Evolutionary conservation across 2,113 vertebrate species (phyloP).

Genomic region (Perognathus longimembris): DNA sequence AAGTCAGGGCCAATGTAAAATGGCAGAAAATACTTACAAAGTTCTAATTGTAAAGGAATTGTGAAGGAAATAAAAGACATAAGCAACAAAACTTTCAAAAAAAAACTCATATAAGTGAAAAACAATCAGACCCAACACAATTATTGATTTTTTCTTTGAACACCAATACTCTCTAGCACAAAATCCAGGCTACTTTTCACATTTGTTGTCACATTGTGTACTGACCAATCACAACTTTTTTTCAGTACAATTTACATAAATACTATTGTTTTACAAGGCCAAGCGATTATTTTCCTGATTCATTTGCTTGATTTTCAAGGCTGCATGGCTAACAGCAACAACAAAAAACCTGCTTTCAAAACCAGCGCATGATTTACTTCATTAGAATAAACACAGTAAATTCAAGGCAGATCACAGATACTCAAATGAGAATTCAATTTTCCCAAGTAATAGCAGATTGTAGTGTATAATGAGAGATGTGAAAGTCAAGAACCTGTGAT

Average conservation of each 20-base stretch:
- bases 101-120: not conserved
- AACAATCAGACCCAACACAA: not conserved
- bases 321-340: slow-evolving; percentile 10
- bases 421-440: slow-evolving; percentile 94
- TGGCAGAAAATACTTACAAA: too few relatives aligned
- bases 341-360: slow-evolving; percentile 26
- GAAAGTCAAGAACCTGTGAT: slow-evolving; percentile 91
- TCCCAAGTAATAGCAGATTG: slow-evolving; percentile 93
- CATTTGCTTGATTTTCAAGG: not conserved
- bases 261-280: not conserved
- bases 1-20: not conserved
- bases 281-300: slow-evolving; percentile 39
- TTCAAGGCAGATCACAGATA: slow-evolving; percentile 51
- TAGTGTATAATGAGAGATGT: slow-evolving; percentile 94
- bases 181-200: not conserved
- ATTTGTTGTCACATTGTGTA: slow-evolving; percentile 25
- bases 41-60: too few relatives aligned
- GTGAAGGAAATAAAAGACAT: too few relatives aligned
- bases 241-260: slow-evolving; percentile 24
- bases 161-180: not conserved
- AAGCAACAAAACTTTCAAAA: too few relatives aligned
- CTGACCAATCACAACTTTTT: not conserved
- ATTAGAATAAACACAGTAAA: slow-evolving; percentile 44
- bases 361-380: slow-evolving; percentile 16
- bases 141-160: not conserved